Conservation (phyloP, 2,113 vertebrate species). For the Ursus arctos region DNA sequence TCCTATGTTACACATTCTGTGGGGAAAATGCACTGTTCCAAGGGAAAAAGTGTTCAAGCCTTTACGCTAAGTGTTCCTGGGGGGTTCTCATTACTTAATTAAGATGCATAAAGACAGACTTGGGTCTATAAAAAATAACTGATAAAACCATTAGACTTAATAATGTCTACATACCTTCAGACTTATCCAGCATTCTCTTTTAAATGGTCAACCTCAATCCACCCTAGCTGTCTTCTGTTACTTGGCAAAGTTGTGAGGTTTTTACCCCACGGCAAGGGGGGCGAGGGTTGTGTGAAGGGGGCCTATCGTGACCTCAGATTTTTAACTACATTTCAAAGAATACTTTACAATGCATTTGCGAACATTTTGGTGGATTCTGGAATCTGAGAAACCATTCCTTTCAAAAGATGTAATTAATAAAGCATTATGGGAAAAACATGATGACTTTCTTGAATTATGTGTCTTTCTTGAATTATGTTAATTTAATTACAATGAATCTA, state of each 20-base stretch:
- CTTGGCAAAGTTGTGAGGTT: constrained; percentile 6
- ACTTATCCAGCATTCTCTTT: background rate
- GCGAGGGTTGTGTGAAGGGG: constrained; percentile 49
- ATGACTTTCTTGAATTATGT: constrained; percentile 68
- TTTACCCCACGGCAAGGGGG: constrained; percentile 63
- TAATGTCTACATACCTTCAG: background rate
- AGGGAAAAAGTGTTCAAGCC: background rate
- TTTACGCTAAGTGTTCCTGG: background rate
- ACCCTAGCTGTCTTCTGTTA: constrained; percentile 10
- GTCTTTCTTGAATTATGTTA: constrained; percentile 68
- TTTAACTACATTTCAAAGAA: constrained; percentile 56
- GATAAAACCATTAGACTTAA: background rate
- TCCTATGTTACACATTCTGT: background rate
- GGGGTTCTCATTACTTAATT: background rate
- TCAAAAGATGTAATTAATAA: constrained; percentile 71
- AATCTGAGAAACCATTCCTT: constrained; percentile 43
- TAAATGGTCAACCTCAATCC: background rate
- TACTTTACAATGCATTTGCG: constrained; percentile 67
- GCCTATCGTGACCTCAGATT: constrained; percentile 65
- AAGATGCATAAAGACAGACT: background rate
- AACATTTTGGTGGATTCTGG: constrained; percentile 51
- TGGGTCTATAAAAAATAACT: background rate
- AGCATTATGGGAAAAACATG: constrained; percentile 58
- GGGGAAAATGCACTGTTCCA: background rate
- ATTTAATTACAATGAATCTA: constrained; percentile 65